These are phyloP conservation scores for Scotopteryx bipunctaria DNA, from an alignment of 2,888 invertebrate species.

Conservation along the genomic window DNA sequence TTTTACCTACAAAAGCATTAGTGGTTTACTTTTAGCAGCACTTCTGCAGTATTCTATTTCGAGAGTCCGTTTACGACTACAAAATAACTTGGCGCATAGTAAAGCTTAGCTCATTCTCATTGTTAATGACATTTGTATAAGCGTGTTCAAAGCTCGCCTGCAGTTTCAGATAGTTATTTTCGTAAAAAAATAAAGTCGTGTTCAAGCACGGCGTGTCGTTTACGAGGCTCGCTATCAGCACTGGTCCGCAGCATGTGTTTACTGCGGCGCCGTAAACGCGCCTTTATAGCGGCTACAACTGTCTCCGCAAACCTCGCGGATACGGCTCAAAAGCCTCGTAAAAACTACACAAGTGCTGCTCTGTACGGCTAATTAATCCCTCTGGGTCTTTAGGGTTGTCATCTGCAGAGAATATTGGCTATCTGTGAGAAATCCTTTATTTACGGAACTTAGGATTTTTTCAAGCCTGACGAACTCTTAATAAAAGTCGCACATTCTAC, in stretches of 20 bases:
- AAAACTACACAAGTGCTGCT: slow-evolving; percentile 59
- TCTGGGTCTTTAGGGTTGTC: slow-evolving; percentile 38
- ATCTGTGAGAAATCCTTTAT: slow-evolving; percentile 6
- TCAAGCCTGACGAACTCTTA: neutral
- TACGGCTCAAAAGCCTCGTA: slow-evolving; percentile 56
- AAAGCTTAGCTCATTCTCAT: neutral
- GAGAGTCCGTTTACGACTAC: too few relatives aligned
- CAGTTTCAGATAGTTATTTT: slow-evolving; percentile 20
- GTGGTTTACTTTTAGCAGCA: too few relatives aligned
- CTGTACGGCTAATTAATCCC: slow-evolving; percentile 63
- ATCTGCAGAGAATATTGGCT: slow-evolving; percentile 16
- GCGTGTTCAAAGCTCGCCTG: neutral
- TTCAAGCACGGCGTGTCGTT: slow-evolving; percentile 50
- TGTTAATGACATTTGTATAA: neutral
- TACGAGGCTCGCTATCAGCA: slow-evolving; percentile 58
- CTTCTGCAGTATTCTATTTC: too few relatives aligned
- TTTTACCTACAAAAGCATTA: neutral
- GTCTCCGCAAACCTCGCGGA: slow-evolving; percentile 50
- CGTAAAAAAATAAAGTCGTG: slow-evolving; percentile 33
- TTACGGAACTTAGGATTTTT: too few relatives aligned
- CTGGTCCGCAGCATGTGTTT: slow-evolving; percentile 61
- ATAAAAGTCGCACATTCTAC: too few relatives aligned
- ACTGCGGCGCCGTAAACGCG: slow-evolving; percentile 57
- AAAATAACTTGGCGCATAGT: neutral
- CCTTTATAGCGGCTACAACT: slow-evolving; percentile 60